Conservation (phyloP, 2,797 vertebrate genomes). For the Tragopan temminckii region DNA sequence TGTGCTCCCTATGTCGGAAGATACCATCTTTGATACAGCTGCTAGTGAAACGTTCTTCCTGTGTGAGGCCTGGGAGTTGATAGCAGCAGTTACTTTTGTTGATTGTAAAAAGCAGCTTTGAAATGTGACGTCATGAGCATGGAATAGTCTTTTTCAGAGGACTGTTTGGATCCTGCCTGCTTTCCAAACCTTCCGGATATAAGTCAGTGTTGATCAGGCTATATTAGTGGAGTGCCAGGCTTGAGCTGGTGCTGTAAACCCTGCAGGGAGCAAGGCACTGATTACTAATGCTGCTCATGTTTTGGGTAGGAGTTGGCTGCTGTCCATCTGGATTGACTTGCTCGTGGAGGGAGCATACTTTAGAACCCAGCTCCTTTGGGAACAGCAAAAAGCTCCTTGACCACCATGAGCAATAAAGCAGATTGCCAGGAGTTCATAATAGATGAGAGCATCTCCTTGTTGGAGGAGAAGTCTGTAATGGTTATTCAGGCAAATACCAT, state of each 20-base stretch:
- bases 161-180: neutral
- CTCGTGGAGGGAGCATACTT: neutral
- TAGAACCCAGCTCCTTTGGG: conserved; percentile 45
- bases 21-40: neutral
- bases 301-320: conserved; percentile 36
- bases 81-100: neutral
- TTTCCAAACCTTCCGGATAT: neutral
- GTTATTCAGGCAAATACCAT: conserved; percentile 31
- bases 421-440: conserved; percentile 36
- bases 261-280: neutral
- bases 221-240: conserved; percentile 24
- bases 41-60: neutral
- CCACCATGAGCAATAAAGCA: conserved; percentile 31
- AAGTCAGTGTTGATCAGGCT: neutral
- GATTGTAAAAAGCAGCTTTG: neutral
- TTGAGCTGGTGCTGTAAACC: conserved; percentile 19
- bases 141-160: neutral
- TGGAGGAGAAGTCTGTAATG: neutral
- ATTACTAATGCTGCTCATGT: conserved; percentile 52
- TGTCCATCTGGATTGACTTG: conserved; percentile 38
- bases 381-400: conserved; percentile 50
- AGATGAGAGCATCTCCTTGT: conserved; percentile 43
- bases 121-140: neutral
- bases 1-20: neutral
- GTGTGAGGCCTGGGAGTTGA: neutral